These are phyloP conservation scores for Orchestia grillus DNA, from an alignment of 1,140 invertebrate genomes.

Conservation along the genomic window DNA sequence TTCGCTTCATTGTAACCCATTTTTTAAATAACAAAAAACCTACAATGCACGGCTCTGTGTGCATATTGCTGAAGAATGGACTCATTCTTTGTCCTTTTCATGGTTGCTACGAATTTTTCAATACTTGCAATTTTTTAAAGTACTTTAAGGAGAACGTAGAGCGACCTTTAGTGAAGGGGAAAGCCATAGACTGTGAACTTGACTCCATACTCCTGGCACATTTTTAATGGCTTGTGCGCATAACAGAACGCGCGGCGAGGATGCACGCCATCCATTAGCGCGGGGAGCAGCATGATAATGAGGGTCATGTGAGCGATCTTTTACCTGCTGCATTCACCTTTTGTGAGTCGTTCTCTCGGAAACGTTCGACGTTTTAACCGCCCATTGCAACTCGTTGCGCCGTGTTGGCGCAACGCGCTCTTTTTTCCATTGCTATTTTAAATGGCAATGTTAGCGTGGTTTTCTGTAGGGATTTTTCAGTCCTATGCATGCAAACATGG, in stretches of 20 bases:
- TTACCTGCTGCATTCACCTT: conserved; percentile 1
- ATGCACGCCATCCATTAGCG: conserved; percentile 30
- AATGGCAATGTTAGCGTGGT: not conserved
- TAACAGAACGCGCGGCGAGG: not conserved
- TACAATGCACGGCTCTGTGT: not conserved
- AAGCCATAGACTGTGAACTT: conserved; percentile 37
- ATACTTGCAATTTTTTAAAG: not conserved
- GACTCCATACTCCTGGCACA: not conserved
- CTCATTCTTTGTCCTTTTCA: not conserved
- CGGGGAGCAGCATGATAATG: conserved; percentile 19
- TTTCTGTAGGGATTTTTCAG: not conserved
- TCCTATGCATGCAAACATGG: not conserved
- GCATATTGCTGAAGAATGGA: not conserved
- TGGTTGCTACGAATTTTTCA: not conserved
- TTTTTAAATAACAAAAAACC: not conserved
- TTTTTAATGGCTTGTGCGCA: conserved; percentile 19
- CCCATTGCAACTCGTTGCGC: not conserved
- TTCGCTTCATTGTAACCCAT: not conserved
- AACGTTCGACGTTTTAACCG: not conserved
- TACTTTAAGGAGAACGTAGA: not conserved
- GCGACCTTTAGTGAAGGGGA: not conserved
- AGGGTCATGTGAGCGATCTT: conserved; percentile 1
- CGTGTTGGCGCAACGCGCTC: not conserved
- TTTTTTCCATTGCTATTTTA: not conserved
- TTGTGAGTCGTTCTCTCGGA: not conserved